phyloP scores from a whole-genome alignment of 2,797 vertebrate genomes.

The Mycteria americana region DNA sequence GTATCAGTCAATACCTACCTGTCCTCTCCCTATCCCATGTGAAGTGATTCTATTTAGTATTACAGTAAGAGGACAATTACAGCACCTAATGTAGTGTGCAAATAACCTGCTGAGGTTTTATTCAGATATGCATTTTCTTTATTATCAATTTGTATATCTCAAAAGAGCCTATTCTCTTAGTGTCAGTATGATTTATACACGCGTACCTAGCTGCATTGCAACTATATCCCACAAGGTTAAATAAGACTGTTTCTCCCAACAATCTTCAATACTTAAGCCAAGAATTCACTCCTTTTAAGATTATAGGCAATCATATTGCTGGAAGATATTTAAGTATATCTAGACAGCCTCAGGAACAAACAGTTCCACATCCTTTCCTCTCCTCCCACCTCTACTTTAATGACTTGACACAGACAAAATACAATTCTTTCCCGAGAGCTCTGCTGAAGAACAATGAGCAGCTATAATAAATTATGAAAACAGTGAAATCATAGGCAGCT shows the following conservation, averaged over 20 bases:
- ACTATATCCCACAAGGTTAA: not conserved
- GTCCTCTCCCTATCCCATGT: not conserved
- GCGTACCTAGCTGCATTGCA: not conserved
- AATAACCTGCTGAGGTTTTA: not conserved
- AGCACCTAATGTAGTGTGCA: not conserved
- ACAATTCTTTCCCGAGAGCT: not conserved
- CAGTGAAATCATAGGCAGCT: not conserved
- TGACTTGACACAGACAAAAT: not conserved
- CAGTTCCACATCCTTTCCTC: not conserved
- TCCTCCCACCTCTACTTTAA: constrained; percentile 3
- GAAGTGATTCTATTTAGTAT: not conserved
- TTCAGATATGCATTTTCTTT: not conserved
- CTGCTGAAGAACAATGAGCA: constrained; percentile 1
- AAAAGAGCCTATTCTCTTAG: not conserved
- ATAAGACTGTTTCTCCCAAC: not conserved
- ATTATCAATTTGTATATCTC: not conserved
- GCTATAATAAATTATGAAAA: not conserved
- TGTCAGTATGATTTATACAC: not conserved
- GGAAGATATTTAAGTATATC: not conserved
- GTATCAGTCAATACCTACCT: not conserved
- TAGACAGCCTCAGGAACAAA: constrained; percentile 11
- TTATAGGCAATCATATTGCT: not conserved
- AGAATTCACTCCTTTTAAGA: not conserved
- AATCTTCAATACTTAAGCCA: not conserved
- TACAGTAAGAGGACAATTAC: not conserved